phyloP scores from a whole-genome alignment of 1,140 invertebrate genomes.

The Drosophila dunni region DNA sequence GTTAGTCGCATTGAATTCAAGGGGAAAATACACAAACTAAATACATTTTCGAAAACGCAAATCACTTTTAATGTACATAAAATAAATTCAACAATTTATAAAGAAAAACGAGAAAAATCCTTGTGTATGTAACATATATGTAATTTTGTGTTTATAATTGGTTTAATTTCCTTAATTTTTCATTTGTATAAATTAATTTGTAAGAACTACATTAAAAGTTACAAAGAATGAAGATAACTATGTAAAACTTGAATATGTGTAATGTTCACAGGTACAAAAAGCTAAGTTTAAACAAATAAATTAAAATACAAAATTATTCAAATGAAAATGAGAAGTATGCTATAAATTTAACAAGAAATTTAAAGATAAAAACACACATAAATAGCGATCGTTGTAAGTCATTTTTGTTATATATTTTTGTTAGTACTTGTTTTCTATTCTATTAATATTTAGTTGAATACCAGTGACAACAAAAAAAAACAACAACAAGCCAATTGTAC shows the following conservation, averaged over 20 bases:
- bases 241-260: slow-evolving; percentile 53
- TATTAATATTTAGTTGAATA: slow-evolving; percentile 79
- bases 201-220: slow-evolving; percentile 46
- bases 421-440: slow-evolving; percentile 81
- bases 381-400: slow-evolving; percentile 59
- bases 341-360: slow-evolving; percentile 49
- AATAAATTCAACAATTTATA: neutral
- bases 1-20: neutral
- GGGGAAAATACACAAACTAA: slow-evolving; percentile 6
- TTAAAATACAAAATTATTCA: slow-evolving; percentile 43
- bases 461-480: slow-evolving; percentile 49
- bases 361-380: slow-evolving; percentile 26
- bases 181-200: slow-evolving; percentile 72
- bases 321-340: slow-evolving; percentile 37
- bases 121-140: slow-evolving; percentile 38
- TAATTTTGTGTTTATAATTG: slow-evolving; percentile 49
- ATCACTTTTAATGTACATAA: slow-evolving; percentile 48
- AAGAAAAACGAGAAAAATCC: neutral
- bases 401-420: slow-evolving; percentile 83
- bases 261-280: slow-evolving; percentile 73
- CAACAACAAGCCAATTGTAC: slow-evolving; percentile 76
- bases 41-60: slow-evolving; percentile 29
- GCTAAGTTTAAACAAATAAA: slow-evolving; percentile 60
- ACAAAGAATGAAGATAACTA: slow-evolving; percentile 26
- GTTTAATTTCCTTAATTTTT: slow-evolving; percentile 24